phyloP scores from a whole-genome alignment of 2,113 vertebrate genomes.

The Athene cunicularia region DNA sequence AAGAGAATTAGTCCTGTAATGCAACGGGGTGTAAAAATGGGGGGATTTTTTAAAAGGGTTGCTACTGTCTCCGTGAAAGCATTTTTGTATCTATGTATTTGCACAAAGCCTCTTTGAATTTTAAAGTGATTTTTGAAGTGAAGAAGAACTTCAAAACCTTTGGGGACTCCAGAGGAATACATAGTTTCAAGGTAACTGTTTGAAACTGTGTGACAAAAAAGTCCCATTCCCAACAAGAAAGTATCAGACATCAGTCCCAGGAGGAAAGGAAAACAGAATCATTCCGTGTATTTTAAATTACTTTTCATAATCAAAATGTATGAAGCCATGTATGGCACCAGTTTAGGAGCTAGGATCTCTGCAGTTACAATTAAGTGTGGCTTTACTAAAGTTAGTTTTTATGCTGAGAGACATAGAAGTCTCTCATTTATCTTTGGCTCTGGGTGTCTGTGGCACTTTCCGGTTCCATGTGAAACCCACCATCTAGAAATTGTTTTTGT shows the following conservation, averaged over 20 bases:
- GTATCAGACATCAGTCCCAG: not conserved
- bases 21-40: not conserved
- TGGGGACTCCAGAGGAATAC: not conserved
- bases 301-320: not conserved
- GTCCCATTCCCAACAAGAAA: not conserved
- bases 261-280: not conserved
- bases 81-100: not conserved
- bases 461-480: not conserved
- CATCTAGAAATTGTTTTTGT: not conserved
- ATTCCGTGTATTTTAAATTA: not conserved
- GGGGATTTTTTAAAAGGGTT: not conserved
- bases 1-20: not conserved
- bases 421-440: not conserved
- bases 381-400: not conserved
- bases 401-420: not conserved
- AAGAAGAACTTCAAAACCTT: not conserved
- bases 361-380: not conserved
- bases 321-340: not conserved
- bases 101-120: not conserved
- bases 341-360: not conserved
- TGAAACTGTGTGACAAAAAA: not conserved
- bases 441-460: not conserved
- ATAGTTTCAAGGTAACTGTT: not conserved
- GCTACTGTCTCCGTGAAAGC: not conserved
- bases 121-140: not conserved